Conservation (phyloP, 2,113 vertebrate genomes). For the Grammomys surdaster region DNA sequence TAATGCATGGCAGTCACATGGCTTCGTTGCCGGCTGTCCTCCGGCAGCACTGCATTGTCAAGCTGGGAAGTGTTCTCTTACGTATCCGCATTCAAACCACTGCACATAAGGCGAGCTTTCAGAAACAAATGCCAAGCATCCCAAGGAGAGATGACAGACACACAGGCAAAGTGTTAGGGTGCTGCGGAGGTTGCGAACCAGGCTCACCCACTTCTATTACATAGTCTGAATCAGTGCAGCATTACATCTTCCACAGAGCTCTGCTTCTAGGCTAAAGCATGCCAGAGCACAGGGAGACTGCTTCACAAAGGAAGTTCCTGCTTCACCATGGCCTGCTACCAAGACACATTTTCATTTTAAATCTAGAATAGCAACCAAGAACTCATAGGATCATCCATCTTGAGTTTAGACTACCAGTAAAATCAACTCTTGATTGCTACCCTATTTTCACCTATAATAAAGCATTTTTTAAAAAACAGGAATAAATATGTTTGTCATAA, state of each 20-base stretch:
- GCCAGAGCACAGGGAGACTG: background rate
- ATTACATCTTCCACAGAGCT: rapidly evolving
- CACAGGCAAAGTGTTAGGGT: too few relatives aligned
- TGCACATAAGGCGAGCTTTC: background rate
- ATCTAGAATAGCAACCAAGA: background rate
- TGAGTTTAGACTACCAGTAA: background rate
- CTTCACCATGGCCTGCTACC: background rate
- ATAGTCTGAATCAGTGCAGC: rapidly evolving
- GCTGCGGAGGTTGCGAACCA: background rate
- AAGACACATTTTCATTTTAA: background rate
- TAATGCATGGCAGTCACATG: background rate
- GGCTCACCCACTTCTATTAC: background rate
- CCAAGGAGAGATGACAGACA: background rate
- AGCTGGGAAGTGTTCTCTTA: background rate
- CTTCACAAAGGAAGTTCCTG: background rate
- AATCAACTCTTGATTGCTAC: background rate
- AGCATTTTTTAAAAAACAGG: background rate
- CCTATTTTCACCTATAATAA: background rate
- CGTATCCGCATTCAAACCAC: background rate
- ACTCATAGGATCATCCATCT: background rate
- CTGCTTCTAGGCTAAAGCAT: background rate
- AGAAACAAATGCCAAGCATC: background rate
- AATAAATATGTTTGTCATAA: background rate
- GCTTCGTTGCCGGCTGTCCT: background rate
- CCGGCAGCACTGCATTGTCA: background rate